Evolutionary conservation across 2,888 invertebrate genomes (phyloP).

Genomic region (Cataglyphis rosenhaueri): DNA sequence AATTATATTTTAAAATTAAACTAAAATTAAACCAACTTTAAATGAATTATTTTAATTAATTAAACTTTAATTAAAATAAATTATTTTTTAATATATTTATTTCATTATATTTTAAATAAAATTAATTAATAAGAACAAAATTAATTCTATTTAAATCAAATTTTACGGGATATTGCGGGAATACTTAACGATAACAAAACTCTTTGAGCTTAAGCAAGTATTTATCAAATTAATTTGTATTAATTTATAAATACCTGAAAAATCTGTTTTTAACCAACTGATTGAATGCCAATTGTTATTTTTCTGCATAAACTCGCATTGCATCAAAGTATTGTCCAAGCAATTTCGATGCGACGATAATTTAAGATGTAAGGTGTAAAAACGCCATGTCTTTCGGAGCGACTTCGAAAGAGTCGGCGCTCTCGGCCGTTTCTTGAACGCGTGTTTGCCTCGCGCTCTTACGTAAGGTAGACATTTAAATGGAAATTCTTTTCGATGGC

Average conservation of each 20-base stretch:
- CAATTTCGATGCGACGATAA: constrained; percentile 58
- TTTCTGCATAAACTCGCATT: constrained; percentile 46
- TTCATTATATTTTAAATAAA: too few species aligned
- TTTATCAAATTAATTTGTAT: neutral
- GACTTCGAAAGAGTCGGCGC: constrained; percentile 57
- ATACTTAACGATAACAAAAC: neutral
- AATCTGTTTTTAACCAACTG: constrained; percentile 19
- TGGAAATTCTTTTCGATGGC: constrained; percentile 75
- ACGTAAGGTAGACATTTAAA: constrained; percentile 76
- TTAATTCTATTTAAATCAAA: neutral
- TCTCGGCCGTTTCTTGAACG: constrained; percentile 77
- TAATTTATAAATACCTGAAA: neutral
- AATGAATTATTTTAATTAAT: too few species aligned
- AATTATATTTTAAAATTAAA: too few species aligned
- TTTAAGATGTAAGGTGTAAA: neutral
- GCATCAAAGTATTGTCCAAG: constrained; percentile 33
- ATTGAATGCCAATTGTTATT: constrained; percentile 80
- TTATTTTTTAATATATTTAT: too few species aligned
- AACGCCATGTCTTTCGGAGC: constrained; percentile 28
- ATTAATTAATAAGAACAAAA: too few species aligned
- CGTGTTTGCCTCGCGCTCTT: constrained; percentile 71
- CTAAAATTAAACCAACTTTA: too few species aligned
- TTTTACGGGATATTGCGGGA: neutral
- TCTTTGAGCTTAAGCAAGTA: neutral
- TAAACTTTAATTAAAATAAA: too few species aligned